These are phyloP conservation scores for Ciconia boyciana DNA, from an alignment of 2,113 vertebrate species.

Conservation along the genomic window DNA sequence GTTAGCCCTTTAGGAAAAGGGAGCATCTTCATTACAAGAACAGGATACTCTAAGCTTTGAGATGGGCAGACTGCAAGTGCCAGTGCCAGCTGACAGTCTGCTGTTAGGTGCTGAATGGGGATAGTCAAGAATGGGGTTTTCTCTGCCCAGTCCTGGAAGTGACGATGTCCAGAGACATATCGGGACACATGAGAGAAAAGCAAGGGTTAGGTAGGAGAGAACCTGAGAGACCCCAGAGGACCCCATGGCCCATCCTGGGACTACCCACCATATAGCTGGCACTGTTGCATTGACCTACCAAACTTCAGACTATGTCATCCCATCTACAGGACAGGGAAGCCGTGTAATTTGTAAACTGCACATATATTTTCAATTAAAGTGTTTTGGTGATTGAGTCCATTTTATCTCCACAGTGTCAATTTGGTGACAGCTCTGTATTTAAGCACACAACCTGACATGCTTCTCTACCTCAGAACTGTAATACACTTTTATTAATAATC, in stretches of 20 bases:
- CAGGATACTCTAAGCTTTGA: neutral
- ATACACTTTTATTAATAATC: neutral
- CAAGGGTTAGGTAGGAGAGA: neutral
- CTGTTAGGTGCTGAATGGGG: fast-evolving
- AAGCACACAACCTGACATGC: neutral
- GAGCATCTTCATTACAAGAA: neutral
- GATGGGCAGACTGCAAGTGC: neutral
- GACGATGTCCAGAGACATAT: neutral
- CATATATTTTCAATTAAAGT: neutral
- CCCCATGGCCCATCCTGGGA: neutral
- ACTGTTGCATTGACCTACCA: neutral
- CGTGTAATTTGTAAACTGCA: neutral
- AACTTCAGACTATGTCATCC: neutral
- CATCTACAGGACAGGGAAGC: neutral
- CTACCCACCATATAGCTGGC: neutral
- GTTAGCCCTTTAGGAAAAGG: neutral
- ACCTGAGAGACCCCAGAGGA: neutral
- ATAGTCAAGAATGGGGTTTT: neutral
- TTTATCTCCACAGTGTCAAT: neutral
- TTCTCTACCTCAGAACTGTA: neutral
- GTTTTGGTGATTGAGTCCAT: neutral
- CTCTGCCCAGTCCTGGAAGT: neutral
- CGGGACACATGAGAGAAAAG: neutral
- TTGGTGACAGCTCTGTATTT: neutral
- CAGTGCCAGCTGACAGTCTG: neutral